A percentile compares a stretch with the other conserved stretches of the same genome.
These are phyloP conservation scores for Eledona agricola DNA, from an alignment of 2,888 invertebrate genomes.

Conservation along the genomic window DNA sequence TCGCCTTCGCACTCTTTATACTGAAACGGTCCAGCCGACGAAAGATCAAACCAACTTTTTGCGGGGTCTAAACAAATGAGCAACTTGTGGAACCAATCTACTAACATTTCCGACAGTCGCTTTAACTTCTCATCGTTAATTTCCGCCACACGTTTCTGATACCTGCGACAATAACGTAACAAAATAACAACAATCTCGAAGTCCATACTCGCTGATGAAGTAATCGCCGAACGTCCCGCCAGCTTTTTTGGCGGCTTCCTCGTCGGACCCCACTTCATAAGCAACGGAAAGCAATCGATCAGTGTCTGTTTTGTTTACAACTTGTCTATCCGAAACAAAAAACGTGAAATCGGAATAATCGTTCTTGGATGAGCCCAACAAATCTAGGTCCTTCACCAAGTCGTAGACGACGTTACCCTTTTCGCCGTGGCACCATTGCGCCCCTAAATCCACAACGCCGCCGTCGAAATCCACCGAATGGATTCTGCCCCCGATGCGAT, in stretches of 20 bases:
- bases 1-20: slow-evolving; percentile 78
- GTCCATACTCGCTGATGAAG: slow-evolving; percentile 52
- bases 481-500: slow-evolving; percentile 58
- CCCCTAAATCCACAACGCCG: slow-evolving; percentile 55
- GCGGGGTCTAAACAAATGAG: slow-evolving; percentile 66
- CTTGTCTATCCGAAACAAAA: slow-evolving; percentile 51
- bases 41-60: slow-evolving; percentile 73
- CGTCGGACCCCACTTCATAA: slow-evolving; percentile 47
- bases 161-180: slow-evolving; percentile 40
- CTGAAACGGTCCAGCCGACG: slow-evolving; percentile 68
- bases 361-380: slow-evolving; percentile 60
- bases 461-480: slow-evolving; percentile 50
- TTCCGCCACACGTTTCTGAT: slow-evolving; percentile 42
- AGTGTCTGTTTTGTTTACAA: slow-evolving; percentile 50
- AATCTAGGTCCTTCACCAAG: slow-evolving; percentile 52
- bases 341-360: slow-evolving; percentile 51
- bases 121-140: slow-evolving; percentile 38
- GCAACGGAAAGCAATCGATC: slow-evolving; percentile 49
- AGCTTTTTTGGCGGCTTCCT: slow-evolving; percentile 41
- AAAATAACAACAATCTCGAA: neutral
- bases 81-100: slow-evolving; percentile 57
- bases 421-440: slow-evolving; percentile 61
- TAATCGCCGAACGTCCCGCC: slow-evolving; percentile 54
- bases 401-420: slow-evolving; percentile 57
- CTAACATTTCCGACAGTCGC: slow-evolving; percentile 46